Evolutionary conservation across 2,797 vertebrate genomes (phyloP), one percentile per base, ranked within the genome.

Genomic region (Argyrosomus regius): DNA sequence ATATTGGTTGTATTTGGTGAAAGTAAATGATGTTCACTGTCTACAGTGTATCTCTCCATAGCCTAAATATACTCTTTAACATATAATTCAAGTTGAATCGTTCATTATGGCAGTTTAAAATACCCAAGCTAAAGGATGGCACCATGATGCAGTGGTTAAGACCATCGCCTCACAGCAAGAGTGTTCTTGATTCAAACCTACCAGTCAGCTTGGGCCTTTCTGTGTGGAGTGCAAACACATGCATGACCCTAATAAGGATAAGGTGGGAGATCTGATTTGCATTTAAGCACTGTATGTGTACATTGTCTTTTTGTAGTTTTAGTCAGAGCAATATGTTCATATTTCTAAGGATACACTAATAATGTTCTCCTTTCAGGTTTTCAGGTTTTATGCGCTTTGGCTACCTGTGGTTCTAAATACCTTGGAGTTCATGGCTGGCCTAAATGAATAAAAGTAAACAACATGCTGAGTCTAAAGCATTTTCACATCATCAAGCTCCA

Each of bases 381-480:
- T 12, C 8, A 39, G 35, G 35, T 39, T 39, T 39, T 39, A 3
- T 65, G 49, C 43, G 66, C 63, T 59, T 66, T 52, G 17, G 43
- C 63, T 63, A 18, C 39, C 53, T 61, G 35, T 41, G 82, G 63
- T 58, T 84, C 6, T 11, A 46, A 56, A 72, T 52, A 10, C 60
- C 7, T 56, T 3, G 8, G 22, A 71, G 57, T 48, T 69, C 31
- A 57, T 53, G 41, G 61, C 28, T 46, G 14, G 26, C 22, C 43
- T 9, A 63, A 67, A 83, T 71, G 9, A 63, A 54, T 43, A 61
- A 67, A 80, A 76, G 28, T 52, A 65, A 70, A 74, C 53, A 74
- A 60, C 63, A 62, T 0, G 5, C 66, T 46, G 50, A 49, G 31
- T 69, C 22, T 5, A 41, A 50, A 71, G 28, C 22, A 43, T 39